phyloP scores from a whole-genome alignment of 2,797 vertebrate species.

The Sebastes dallii region DNA sequence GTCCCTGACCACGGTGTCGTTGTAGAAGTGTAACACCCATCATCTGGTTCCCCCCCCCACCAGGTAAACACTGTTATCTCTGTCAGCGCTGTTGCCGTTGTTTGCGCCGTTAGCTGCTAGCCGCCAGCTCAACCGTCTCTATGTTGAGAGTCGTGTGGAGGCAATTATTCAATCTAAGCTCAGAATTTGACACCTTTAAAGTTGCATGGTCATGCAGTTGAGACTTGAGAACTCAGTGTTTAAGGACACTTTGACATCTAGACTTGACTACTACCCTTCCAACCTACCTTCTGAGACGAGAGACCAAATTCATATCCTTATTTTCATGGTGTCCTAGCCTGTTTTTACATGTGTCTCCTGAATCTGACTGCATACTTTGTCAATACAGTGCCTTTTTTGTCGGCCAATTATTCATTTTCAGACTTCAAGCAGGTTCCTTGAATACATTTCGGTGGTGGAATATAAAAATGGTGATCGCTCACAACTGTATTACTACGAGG shows the following conservation, averaged over 20 bases:
- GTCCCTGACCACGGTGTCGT: too few relatives aligned
- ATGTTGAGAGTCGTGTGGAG: too few relatives aligned
- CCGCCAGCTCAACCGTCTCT: fast-evolving
- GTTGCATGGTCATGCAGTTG: neutral
- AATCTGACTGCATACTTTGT: constrained; percentile 23
- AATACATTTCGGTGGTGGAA: constrained; percentile 3
- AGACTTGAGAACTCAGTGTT: neutral
- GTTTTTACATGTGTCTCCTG: neutral
- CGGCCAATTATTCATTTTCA: constrained; percentile 13
- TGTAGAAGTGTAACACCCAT: too few relatives aligned
- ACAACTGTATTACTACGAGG: constrained; percentile 9
- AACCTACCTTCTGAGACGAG: neutral
- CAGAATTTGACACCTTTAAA: neutral
- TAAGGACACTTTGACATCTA: neutral
- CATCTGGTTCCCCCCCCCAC: too few relatives aligned
- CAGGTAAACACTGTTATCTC: too few relatives aligned
- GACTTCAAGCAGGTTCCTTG: constrained; percentile 9
- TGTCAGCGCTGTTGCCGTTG: too few relatives aligned
- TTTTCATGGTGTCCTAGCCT: neutral
- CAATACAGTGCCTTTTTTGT: constrained; percentile 5
- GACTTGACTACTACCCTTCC: neutral
- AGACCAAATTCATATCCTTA: neutral
- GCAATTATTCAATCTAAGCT: too few relatives aligned
- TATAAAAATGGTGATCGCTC: constrained; percentile 20
- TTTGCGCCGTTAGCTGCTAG: too few relatives aligned